phyloP scores from a whole-genome alignment of 2,113 vertebrate genomes.

The Nycticorax nycticorax region DNA sequence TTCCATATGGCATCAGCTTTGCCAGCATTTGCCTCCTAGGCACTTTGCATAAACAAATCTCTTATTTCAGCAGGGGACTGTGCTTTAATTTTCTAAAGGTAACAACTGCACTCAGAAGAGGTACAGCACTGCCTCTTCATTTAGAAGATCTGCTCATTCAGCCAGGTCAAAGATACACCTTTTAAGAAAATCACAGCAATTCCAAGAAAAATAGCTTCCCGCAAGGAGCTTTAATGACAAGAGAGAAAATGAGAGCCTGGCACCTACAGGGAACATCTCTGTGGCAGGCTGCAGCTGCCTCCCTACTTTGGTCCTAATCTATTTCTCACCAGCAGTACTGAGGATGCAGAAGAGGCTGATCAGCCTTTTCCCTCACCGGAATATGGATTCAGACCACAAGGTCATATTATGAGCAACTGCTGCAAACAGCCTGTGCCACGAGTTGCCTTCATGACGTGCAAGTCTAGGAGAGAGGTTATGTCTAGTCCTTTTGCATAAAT shows the following conservation, averaged over 20 bases:
- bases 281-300: background rate
- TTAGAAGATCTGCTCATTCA: background rate
- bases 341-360: background rate
- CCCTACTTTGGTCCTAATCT: background rate
- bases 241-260: slow-evolving; percentile 27
- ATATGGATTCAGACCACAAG: background rate
- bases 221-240: slow-evolving; percentile 15
- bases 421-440: background rate
- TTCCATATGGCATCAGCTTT: slow-evolving; percentile 38
- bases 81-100: background rate
- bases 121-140: background rate
- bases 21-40: slow-evolving; percentile 30
- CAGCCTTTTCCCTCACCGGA: background rate
- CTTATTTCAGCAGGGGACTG: background rate
- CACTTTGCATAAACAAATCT: slow-evolving; percentile 3
- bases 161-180: slow-evolving; percentile 15
- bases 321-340: background rate
- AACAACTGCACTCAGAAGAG: background rate
- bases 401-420: background rate
- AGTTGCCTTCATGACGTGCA: background rate
- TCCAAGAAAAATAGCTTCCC: slow-evolving; percentile 21
- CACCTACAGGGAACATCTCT: background rate
- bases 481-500: background rate
- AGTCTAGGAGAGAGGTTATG: background rate
- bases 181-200: slow-evolving; percentile 48